Percentiles rank a stretch among this genome's conserved stretches.
phyloP scores from a whole-genome alignment of 1,140 invertebrate species.

The Drosophila carrolli region DNA sequence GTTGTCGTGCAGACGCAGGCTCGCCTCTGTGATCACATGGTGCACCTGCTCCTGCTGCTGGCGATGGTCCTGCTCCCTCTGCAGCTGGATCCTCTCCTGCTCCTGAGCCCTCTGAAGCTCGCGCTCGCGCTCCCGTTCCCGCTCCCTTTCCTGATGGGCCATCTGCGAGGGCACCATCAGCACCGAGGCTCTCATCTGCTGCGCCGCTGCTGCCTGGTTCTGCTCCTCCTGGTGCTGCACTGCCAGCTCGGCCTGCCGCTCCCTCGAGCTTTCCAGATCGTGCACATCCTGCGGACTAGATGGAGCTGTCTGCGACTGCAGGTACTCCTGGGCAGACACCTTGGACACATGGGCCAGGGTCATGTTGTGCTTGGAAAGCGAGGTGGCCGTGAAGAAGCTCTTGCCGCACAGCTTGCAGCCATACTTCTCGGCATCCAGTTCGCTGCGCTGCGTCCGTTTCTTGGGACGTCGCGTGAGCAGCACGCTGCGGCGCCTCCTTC shows the following conservation, averaged over 20 bases:
- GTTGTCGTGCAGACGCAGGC: constrained; percentile 62
- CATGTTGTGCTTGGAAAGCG: constrained; percentile 85
- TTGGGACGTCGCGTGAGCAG: constrained; percentile 71
- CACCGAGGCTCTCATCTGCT: constrained; percentile 59
- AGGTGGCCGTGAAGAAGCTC: constrained; percentile 84
- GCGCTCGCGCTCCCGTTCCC: not conserved
- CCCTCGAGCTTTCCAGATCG: not conserved
- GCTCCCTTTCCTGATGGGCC: constrained; percentile 8
- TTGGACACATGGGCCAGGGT: constrained; percentile 86
- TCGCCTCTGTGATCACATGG: constrained; percentile 70
- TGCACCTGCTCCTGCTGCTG: constrained; percentile 16
- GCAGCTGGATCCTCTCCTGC: not conserved
- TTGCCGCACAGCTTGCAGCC: constrained; percentile 85
- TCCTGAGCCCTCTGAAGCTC: not conserved
- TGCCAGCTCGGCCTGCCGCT: not conserved
- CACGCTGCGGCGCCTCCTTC: constrained; percentile 66
- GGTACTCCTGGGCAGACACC: constrained; percentile 85
- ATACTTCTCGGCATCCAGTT: constrained; percentile 58
- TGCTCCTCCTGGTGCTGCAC: not conserved
- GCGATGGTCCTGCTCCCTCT: constrained; percentile 1
- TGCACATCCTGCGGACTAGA: constrained; percentile 34
- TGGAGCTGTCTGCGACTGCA: constrained; percentile 70
- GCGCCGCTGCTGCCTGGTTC: not conserved
- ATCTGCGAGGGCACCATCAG: constrained; percentile 49
- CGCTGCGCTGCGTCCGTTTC: constrained; percentile 45